Evolutionary conservation across 2,113 vertebrate genomes (phyloP).

Genomic region (Orycteropus afer): DNA sequence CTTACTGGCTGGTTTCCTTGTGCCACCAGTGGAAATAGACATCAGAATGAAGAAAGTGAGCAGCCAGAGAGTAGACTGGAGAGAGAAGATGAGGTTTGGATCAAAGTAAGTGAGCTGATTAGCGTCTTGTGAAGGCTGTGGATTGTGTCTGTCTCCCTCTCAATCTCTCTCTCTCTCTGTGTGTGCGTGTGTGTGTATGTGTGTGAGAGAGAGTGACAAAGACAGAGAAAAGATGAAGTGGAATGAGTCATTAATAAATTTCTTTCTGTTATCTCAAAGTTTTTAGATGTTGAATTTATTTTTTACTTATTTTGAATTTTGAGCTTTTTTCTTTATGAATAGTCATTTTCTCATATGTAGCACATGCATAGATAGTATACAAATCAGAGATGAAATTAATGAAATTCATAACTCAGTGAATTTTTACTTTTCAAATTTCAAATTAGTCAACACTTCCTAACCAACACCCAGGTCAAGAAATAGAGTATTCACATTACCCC

Average conservation of each 20-base stretch:
- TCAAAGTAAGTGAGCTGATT: slow-evolving; percentile 89
- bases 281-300: slow-evolving; percentile 33
- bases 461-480: not conserved
- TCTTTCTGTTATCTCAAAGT: slow-evolving; percentile 26
- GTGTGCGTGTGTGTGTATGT: not conserved
- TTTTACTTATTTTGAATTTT: slow-evolving; percentile 5
- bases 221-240: not conserved
- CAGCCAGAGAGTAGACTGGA: slow-evolving; percentile 70
- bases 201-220: too few relatives aligned
- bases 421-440: too few relatives aligned
- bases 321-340: not conserved
- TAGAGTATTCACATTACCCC: too few relatives aligned
- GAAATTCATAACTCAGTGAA: not conserved
- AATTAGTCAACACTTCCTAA: not conserved
- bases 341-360: not conserved
- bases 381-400: not conserved
- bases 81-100: slow-evolving; percentile 85
- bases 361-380: not conserved
- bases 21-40: slow-evolving; percentile 74
- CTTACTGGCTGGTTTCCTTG: slow-evolving; percentile 93
- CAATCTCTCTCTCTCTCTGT: too few relatives aligned
- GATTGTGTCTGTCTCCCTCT: rapidly evolving
- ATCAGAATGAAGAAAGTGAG: slow-evolving; percentile 80
- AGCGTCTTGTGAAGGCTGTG: not conserved
- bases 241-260: not conserved